Base-by-base conservation (phyloP, 1,140 invertebrate species). In the Hyphantria cunea region DNA sequence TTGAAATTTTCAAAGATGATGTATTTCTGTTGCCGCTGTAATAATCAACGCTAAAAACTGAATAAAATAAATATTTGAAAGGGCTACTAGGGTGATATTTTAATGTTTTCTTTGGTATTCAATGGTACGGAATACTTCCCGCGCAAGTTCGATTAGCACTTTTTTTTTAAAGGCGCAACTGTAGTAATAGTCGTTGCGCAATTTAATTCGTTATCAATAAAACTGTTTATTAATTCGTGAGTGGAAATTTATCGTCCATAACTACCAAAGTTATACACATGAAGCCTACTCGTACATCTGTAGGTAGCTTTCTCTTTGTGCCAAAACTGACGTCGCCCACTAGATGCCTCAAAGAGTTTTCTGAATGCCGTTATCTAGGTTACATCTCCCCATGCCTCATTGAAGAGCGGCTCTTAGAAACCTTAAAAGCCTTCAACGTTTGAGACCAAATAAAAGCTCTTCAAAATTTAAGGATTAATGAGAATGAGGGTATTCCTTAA, bases 361-460 rank as follows among this genome's bases (percentile, higher is more conserved):
- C n/a, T 51, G 58, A 61, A 61, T 51, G 13, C 58, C 49, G 45
- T 72, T 76, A 76, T 76, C 67, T 76, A 63, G 72, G 72, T 70
- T 74, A 74, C 72, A 74, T 74, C 72, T 74, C 65, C 32, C 13
- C 15, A 39, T 50, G 54, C 49, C 53, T 63, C 68, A 74, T 70
- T 70, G 65, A 66, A 61, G 51, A 52, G 58, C 45, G n/a, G 44
- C 63, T 62, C 60, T 54, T 55, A 58, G 62, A 60, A 60, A 31
- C 25, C 13, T 52, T 61, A 61, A 59, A 59, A 59, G 58, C 48
- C 33, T 48, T 15, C 32, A n/a, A n/a, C 45, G 55, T 49, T 58
- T 48, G 13, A 58, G 15, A 7, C 44, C 54, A 25, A 58, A 54
- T 41, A 31, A n/a, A 12, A 44, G 41, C 41, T 44, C 11, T 44